Conservation (phyloP, 1,140 invertebrate genomes). For the Lineus longissimus region DNA sequence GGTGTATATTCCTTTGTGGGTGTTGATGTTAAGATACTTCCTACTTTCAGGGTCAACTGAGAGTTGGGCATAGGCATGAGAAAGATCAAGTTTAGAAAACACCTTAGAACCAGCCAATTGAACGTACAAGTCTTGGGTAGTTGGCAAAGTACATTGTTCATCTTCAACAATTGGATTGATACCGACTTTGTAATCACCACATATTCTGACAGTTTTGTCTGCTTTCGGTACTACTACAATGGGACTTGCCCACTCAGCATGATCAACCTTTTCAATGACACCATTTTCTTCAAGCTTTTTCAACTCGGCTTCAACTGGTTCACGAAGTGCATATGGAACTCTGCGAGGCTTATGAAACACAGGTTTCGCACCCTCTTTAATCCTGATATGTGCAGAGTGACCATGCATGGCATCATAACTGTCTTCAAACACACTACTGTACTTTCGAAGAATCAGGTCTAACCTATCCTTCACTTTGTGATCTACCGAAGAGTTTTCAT, state of each 20-base stretch:
- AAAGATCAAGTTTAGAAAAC: constrained; percentile 23
- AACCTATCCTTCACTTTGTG: too few species aligned
- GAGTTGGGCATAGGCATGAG: constrained; percentile 23
- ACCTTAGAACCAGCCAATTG: background rate
- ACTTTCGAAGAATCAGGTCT: too few species aligned
- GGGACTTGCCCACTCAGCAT: constrained; percentile 36
- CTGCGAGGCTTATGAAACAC: constrained; percentile 28
- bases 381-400: too few species aligned
- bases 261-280: constrained; percentile 42
- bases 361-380: constrained; percentile 12
- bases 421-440: too few species aligned
- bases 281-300: constrained; percentile 41
- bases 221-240: constrained; percentile 25
- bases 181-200: too few species aligned
- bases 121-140: background rate
- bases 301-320: constrained; percentile 46
- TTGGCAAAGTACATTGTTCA: background rate
- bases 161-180: constrained; percentile 23
- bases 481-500: too few species aligned
- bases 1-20: too few species aligned
- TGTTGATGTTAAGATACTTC: too few species aligned
- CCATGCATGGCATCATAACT: too few species aligned
- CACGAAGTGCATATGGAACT: constrained; percentile 46
- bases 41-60: too few species aligned
- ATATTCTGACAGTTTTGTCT: constrained; percentile 25